Base-by-base conservation (phyloP, 1,140 invertebrate genomes). In the Druon quercuslanigerum region DNA sequence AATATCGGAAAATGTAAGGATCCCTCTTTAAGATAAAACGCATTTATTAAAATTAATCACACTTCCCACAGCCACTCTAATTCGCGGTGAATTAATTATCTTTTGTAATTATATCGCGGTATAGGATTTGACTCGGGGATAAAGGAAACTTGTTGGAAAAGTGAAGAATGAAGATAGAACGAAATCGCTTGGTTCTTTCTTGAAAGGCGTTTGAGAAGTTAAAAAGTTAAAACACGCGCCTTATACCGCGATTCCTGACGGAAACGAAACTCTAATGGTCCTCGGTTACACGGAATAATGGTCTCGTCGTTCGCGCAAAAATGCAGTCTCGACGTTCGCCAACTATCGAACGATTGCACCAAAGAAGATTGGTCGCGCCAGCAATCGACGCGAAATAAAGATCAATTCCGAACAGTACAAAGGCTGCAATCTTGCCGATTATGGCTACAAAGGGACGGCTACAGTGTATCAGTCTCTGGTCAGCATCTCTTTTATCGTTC, bases 161-260 rank as follows among this genome's bases (percentile, higher is more conserved):
- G 50, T 72, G 20, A 51, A 33, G 19, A 72, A 33, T 72, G 71
- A 25, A 52, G 50, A 72, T 51, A 72, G 51, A 33, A 72, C 50
- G 50, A 54, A 72, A 54, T 33, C 51, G 20, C 50, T 51, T 52
- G 50, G 12, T 52, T 46, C 33, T 51, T 51, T 66, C 60, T 66
- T 66, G 14, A 75, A 75, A 51, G 52, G 50, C 25, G 50, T 50
- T 19, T 40, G 46, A 66, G 73, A 75, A 75, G 72, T 77, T 73
- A 71, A 72, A 77, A 73, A 50, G 72, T 77, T 73, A 71, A 72
- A 77, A 73, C 50, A 73, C 72, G 20, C 17, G 72, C 66, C 51
- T 20, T 46, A 6, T 54, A 17, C 50, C 33, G 3, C 56, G 14
- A 50, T 16, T 74, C 19, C 51, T 60, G 51, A 33, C 71, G 25